Evolutionary conservation across 2,797 vertebrate genomes (phyloP).

Genomic region (Epinephelus malabaricus): DNA sequence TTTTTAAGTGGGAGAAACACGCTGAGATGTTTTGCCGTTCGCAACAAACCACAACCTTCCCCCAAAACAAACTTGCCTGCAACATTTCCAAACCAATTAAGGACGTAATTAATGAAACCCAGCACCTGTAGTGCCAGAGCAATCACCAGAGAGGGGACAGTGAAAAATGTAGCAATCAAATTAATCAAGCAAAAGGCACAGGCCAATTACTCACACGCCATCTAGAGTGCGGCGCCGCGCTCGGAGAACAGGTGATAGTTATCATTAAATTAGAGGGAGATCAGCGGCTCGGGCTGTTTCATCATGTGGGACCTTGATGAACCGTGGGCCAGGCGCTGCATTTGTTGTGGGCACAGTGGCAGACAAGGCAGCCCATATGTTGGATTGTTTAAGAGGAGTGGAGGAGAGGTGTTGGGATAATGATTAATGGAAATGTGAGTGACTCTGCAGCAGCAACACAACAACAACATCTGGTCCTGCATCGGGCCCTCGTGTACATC

Average conservation of each 20-base stretch:
- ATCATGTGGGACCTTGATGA: conserved; percentile 64
- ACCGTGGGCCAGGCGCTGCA: conserved; percentile 20
- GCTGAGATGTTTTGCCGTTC: conserved; percentile 50
- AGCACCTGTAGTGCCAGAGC: conserved; percentile 78
- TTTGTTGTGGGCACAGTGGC: conserved; percentile 39
- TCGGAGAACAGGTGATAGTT: conserved; percentile 79
- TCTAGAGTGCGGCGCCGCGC: conserved; percentile 49
- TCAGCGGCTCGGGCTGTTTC: conserved; percentile 54
- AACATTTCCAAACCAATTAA: conserved; percentile 86
- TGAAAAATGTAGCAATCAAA: conserved; percentile 85
- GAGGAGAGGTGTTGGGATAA: conserved; percentile 30
- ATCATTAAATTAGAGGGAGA: conserved; percentile 79
- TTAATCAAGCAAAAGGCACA: conserved; percentile 84
- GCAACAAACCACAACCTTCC: conserved; percentile 51
- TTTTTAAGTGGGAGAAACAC: conserved; percentile 70
- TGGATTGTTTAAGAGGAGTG: conserved; percentile 44
- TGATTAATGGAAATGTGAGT: conserved; percentile 57
- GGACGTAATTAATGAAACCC: conserved; percentile 82
- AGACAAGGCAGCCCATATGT: conserved; percentile 53
- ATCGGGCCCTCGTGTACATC: conserved; percentile 10
- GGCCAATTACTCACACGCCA: conserved; percentile 83
- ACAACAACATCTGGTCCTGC: conserved; percentile 68
- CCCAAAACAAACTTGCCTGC: conserved; percentile 75
- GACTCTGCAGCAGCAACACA: conserved; percentile 43
- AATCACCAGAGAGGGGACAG: conserved; percentile 76